Evolutionary conservation across 2,113 vertebrate genomes (phyloP), one percentile per base, ranked within the genome.

Genomic region (Dermatemys mawii): DNA sequence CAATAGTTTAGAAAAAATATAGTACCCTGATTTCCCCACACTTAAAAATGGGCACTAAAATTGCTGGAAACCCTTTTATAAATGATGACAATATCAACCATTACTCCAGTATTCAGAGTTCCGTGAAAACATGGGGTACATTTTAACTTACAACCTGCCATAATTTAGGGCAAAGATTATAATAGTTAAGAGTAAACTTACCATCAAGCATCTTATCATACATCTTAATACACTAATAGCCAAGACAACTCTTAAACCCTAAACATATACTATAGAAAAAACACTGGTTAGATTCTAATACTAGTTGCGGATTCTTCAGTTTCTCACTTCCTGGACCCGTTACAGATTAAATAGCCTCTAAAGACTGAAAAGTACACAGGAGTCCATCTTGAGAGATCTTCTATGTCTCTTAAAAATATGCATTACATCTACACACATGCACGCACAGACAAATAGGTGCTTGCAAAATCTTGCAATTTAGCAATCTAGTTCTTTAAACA

Each of bases 21-120:
- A 93, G 88, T 63, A 84, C 91, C 90, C 91, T 57, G 93, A 94
- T 96, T 96, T 96, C 91, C 93, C 92, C 95, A 97, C 93, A 96
- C 94, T 2, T 93, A 88, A 96, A 91, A 80, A 90, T 63, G 87
- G 84, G 84, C 90, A 95, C 73, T 80, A 84, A 89, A 94, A 95
- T 92, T 92, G 91, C 83, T 87, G 78, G 90, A 63, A 93, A 94
- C 88, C n/a, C n/a, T 86, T 96, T 84, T 93, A 89, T 84, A 95
- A 95, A 90, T 95, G 94, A 94, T 87, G 95, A 96, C 91, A 93
- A 94, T 93, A 87, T 88, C 51, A 78, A 89, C 92, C 93, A 91
- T 84, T 90, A 82, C 41, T 86, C 90, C 94, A 84, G 54, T 44
- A 4, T 0, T 78, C 83, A 92, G 90, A 90, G 44, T 90, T 93